These are phyloP conservation scores for Orthosia cruda DNA, from an alignment of 2,888 invertebrate species.

Conservation along the genomic window DNA sequence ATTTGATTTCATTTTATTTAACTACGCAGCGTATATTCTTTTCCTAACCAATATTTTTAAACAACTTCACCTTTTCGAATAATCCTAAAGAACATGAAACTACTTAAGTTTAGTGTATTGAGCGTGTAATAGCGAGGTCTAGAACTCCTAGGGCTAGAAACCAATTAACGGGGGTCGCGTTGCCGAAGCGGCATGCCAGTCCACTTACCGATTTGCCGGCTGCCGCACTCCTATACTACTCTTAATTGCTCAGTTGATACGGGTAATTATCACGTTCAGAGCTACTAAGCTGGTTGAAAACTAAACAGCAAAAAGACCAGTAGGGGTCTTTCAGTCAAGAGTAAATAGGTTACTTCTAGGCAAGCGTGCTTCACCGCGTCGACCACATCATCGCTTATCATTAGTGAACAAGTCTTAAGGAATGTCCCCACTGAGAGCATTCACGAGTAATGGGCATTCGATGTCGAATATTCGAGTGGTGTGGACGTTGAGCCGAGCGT, in stretches of 20 bases:
- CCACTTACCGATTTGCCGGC: slow-evolving; percentile 82
- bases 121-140: slow-evolving; percentile 52
- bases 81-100: not conserved
- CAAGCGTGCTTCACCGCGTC: no score
- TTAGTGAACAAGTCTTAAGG: no score
- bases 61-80: not conserved
- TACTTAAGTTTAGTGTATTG: slow-evolving; percentile 11
- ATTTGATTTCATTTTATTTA: not conserved
- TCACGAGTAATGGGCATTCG: no score
- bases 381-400: no score
- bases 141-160: slow-evolving; percentile 65
- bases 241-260: slow-evolving; percentile 64
- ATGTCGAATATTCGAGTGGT: no score
- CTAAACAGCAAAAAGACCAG: not conserved
- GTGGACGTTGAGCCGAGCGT: no score
- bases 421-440: no score
- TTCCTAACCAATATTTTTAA: not conserved
- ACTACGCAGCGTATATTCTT: no score
- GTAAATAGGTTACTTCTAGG: no score
- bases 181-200: slow-evolving; percentile 72
- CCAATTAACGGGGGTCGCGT: slow-evolving; percentile 75
- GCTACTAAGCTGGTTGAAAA: slow-evolving; percentile 42
- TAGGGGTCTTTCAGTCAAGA: not conserved
- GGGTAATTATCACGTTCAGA: slow-evolving; percentile 67
- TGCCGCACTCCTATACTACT: slow-evolving; percentile 64